Evolutionary conservation across 2,113 vertebrate genomes (phyloP).

Genomic region (Tiliqua scincoides): DNA sequence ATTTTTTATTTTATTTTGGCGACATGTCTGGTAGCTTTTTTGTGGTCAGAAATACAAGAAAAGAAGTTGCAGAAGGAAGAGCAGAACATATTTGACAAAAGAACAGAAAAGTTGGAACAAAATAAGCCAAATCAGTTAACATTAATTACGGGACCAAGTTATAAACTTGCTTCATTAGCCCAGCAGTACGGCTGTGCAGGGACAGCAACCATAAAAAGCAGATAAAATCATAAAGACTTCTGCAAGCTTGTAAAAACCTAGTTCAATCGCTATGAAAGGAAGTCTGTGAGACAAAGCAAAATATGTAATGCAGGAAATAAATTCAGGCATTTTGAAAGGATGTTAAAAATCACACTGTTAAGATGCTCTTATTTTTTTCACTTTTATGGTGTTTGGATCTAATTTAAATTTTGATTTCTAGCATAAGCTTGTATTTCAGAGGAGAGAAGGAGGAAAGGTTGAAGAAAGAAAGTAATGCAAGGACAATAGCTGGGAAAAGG

Average conservation of each 20-base stretch:
- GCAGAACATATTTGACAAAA: background rate
- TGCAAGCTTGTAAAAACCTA: background rate
- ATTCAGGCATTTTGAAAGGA: slow-evolving; percentile 2
- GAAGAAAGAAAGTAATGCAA: background rate
- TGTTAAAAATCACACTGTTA: slow-evolving; percentile 4
- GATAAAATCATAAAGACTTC: background rate
- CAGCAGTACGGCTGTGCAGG: slow-evolving; percentile 12
- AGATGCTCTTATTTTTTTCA: background rate
- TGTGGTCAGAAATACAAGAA: background rate
- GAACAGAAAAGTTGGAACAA: slow-evolving; percentile 14
- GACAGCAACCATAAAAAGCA: slow-evolving; percentile 15
- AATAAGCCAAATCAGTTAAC: background rate
- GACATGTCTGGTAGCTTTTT: background rate
- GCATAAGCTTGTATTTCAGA: background rate
- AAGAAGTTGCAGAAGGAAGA: background rate
- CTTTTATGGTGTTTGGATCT: slow-evolving; percentile 11
- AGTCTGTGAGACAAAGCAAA: background rate
- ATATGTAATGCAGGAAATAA: slow-evolving; percentile 4
- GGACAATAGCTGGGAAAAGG: slow-evolving; percentile 7
- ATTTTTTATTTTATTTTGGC: too few species aligned
- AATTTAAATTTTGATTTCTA: background rate
- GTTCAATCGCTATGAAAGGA: background rate
- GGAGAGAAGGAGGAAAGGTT: background rate
- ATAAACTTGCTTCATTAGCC: background rate
- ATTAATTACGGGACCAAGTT: slow-evolving; percentile 7